phyloP scores from a whole-genome alignment of 1,140 invertebrate species.

The Bombus terrestris region DNA sequence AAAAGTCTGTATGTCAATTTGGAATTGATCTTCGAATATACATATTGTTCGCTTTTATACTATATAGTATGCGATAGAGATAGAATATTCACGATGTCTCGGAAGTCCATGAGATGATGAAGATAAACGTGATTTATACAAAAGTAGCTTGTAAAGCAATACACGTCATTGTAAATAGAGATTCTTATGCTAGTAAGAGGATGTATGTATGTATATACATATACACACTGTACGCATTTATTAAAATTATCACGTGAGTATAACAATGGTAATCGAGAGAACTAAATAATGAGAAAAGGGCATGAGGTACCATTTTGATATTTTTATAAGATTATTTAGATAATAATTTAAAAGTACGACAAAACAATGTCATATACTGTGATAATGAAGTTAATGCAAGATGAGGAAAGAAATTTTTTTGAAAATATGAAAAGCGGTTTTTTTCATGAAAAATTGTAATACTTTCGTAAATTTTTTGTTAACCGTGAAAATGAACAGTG shows the following conservation, averaged over 20 bases:
- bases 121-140: background rate
- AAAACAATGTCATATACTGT: background rate
- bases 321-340: background rate
- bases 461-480: background rate
- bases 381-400: background rate
- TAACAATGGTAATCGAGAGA: background rate
- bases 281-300: background rate
- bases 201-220: background rate
- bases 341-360: background rate
- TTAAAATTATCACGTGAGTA: background rate
- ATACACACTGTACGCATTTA: background rate
- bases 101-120: background rate
- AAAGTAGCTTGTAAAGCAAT: background rate
- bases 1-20: constrained; percentile 10
- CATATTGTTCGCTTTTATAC: background rate
- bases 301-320: background rate
- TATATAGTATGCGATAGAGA: too few species aligned
- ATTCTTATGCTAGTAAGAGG: background rate
- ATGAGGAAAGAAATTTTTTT: background rate
- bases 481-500: background rate
- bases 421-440: background rate
- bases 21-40: background rate
- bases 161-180: background rate
- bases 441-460: background rate
- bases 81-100: too few species aligned